phyloP scores from a whole-genome alignment of 2,797 vertebrate genomes.

The Eospalax fontanierii region DNA sequence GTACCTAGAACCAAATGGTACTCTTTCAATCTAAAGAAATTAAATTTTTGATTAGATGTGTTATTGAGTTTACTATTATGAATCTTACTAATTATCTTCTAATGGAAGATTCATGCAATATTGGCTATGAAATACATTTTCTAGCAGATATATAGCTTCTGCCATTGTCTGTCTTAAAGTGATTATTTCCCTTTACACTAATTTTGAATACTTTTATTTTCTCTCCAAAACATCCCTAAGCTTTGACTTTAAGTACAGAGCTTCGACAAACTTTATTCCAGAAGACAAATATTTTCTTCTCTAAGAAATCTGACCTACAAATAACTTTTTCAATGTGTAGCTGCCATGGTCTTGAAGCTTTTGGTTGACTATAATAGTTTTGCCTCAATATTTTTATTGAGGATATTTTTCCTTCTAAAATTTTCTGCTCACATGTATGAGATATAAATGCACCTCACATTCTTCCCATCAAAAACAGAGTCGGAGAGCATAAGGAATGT shows the following conservation, averaged over 20 bases:
- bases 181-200: neutral
- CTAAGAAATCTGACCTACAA: neutral
- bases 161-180: neutral
- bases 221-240: neutral
- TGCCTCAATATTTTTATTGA: neutral
- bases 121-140: neutral
- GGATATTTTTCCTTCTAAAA: neutral
- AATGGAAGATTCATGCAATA: neutral
- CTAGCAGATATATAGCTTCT: neutral
- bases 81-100: neutral
- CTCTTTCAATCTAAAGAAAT: conserved; percentile 4
- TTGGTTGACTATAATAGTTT: neutral
- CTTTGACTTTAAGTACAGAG: neutral
- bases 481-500: neutral
- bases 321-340: neutral
- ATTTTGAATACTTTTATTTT: neutral
- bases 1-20: neutral
- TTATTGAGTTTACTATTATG: neutral
- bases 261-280: neutral
- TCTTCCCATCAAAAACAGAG: neutral
- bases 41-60: conserved; percentile 1
- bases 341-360: neutral
- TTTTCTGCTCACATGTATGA: neutral
- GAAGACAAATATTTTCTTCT: neutral
- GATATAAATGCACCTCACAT: neutral